phyloP scores from a whole-genome alignment of 2,888 invertebrate species.

The Lochmaea capreae region DNA sequence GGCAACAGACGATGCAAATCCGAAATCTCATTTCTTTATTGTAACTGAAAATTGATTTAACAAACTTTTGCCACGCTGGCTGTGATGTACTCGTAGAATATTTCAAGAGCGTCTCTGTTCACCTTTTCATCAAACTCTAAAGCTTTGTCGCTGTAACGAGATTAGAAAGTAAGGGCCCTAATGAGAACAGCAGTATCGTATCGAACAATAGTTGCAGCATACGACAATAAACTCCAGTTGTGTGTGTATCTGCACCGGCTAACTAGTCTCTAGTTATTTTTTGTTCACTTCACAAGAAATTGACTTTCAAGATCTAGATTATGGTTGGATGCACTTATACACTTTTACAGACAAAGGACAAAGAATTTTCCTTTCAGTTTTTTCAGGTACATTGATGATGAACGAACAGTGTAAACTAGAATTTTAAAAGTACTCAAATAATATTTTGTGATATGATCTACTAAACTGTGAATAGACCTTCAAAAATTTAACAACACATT shows the following conservation, averaged over 20 bases:
- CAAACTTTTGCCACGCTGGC: slow-evolving; percentile 1
- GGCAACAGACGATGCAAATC: slow-evolving; percentile 3
- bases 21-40: slow-evolving; percentile 3
- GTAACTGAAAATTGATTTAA: slow-evolving; percentile 7
- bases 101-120: slow-evolving; percentile 4
- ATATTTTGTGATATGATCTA: too few species aligned
- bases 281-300: neutral
- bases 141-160: slow-evolving; percentile 6
- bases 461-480: too few species aligned
- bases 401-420: too few species aligned
- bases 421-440: too few species aligned
- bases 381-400: too few species aligned
- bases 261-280: neutral
- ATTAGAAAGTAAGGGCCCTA: slow-evolving; percentile 6
- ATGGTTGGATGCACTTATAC: neutral
- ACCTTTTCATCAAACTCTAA: slow-evolving; percentile 3
- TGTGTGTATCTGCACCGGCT: neutral
- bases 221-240: slow-evolving; percentile 5
- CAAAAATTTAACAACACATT: too few species aligned
- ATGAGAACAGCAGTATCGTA: neutral
- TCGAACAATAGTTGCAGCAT: slow-evolving; percentile 10
- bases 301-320: neutral
- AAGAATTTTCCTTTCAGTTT: too few species aligned
- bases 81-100: neutral
- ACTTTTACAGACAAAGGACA: neutral